These are phyloP conservation scores for Eupithecia centaureata DNA, from an alignment of 2,888 invertebrate genomes.

Conservation along the genomic window DNA sequence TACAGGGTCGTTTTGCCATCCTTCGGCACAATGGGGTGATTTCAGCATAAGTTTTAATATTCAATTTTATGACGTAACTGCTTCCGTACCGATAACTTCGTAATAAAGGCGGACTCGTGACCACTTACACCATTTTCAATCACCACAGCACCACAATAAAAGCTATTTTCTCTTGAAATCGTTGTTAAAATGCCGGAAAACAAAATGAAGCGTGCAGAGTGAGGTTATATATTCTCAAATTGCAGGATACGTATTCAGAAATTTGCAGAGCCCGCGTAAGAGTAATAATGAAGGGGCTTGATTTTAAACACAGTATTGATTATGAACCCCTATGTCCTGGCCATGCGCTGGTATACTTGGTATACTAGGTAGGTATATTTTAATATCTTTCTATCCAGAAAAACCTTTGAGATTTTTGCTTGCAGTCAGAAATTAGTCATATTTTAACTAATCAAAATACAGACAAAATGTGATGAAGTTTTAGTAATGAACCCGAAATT, in stretches of 20 bases:
- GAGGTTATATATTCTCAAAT: conserved; percentile 4
- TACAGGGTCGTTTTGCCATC: too few relatives aligned
- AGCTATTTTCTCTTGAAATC: background rate
- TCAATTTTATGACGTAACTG: background rate
- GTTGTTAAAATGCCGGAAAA: background rate
- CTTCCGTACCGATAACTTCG: background rate
- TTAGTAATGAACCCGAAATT: background rate
- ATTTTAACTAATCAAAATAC: background rate
- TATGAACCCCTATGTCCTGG: too few relatives aligned
- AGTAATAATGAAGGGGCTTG: background rate
- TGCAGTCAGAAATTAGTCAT: background rate
- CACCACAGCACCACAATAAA: conserved; percentile 2
- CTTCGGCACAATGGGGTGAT: background rate
- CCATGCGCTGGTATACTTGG: too few relatives aligned
- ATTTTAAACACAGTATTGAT: background rate
- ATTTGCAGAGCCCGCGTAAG: background rate
- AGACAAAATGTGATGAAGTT: background rate
- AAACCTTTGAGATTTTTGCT: background rate
- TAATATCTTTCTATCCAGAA: background rate
- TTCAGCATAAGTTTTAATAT: background rate
- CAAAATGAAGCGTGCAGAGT: background rate
- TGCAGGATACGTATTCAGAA: conserved; percentile 13
- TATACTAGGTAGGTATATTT: too few relatives aligned
- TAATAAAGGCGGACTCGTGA: background rate
- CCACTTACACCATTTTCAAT: background rate